Percentiles rank a stretch among this genome's conserved stretches.
Evolutionary conservation across 2,888 invertebrate genomes (phyloP).

Genomic region (Antheraea yamamai): DNA sequence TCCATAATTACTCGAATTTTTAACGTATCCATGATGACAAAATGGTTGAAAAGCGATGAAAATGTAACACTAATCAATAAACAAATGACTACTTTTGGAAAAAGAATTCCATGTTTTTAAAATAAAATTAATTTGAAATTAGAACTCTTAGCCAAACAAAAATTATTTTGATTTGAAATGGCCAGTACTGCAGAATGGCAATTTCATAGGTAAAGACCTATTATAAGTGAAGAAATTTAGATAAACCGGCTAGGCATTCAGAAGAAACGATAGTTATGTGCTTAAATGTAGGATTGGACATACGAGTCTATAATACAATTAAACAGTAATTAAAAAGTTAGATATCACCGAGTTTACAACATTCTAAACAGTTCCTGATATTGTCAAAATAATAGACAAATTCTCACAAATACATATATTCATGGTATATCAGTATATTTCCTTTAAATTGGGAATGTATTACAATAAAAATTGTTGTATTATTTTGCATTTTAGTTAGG

Average conservation of each 20-base stretch:
- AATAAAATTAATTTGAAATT: no score
- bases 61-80: no score
- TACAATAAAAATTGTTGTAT: neutral
- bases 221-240: neutral
- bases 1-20: no score
- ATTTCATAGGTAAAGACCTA: no score
- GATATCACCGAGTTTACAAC: neutral
- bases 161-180: no score
- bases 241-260: neutral
- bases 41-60: no score
- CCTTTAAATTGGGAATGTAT: neutral
- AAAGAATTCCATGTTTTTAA: no score
- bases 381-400: neutral
- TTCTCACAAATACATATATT: neutral
- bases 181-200: no score
- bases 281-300: neutral
- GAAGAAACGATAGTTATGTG: neutral
- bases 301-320: neutral
- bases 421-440: neutral
- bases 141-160: no score
- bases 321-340: neutral
- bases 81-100: no score
- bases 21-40: no score
- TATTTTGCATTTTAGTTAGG: constrained; percentile 13
- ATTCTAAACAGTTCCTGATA: neutral